Evolutionary conservation across 2,113 vertebrate genomes (phyloP).

Genomic region (Periophthalmus modestus): DNA sequence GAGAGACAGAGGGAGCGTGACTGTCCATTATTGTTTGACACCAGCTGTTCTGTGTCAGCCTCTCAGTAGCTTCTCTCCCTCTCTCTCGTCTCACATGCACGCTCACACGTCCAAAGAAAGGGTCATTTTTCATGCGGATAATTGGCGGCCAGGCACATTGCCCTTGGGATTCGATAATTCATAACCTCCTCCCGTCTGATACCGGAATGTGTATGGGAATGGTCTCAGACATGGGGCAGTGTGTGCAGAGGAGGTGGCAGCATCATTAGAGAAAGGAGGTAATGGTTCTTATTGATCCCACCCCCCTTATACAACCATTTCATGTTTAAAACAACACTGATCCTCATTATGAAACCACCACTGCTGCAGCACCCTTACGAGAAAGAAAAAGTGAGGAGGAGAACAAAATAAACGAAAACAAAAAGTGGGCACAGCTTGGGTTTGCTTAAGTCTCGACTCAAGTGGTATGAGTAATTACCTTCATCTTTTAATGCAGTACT

Average conservation of each 20-base stretch:
- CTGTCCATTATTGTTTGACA: constrained; percentile 45
- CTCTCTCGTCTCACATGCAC: constrained; percentile 17
- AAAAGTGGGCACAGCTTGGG: constrained; percentile 39
- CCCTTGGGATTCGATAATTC: constrained; percentile 82
- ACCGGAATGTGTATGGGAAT: constrained; percentile 74
- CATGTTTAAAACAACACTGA: constrained; percentile 85
- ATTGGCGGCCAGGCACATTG: constrained; percentile 74
- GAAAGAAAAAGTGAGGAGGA: constrained; percentile 28
- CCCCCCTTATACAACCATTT: constrained; percentile 74
- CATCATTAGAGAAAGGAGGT: constrained; percentile 79
- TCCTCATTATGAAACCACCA: constrained; percentile 76
- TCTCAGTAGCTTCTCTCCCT: constrained; percentile 13
- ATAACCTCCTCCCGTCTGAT: constrained; percentile 80
- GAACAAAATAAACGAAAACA: constrained; percentile 31
- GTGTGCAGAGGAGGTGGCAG: constrained; percentile 40
- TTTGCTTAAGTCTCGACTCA: constrained; percentile 48
- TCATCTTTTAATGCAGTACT: constrained; percentile 62
- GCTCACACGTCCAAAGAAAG: constrained; percentile 45
- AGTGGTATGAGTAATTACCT: constrained; percentile 64
- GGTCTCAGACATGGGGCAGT: constrained; percentile 67
- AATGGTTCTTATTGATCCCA: constrained; percentile 81
- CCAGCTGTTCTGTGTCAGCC: constrained; percentile 62
- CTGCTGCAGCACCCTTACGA: constrained; percentile 50
- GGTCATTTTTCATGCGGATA: constrained; percentile 76
- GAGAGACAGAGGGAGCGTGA: constrained; percentile 18